Conservation (phyloP, 2,888 invertebrate species). For the Orchestes rusci region DNA sequence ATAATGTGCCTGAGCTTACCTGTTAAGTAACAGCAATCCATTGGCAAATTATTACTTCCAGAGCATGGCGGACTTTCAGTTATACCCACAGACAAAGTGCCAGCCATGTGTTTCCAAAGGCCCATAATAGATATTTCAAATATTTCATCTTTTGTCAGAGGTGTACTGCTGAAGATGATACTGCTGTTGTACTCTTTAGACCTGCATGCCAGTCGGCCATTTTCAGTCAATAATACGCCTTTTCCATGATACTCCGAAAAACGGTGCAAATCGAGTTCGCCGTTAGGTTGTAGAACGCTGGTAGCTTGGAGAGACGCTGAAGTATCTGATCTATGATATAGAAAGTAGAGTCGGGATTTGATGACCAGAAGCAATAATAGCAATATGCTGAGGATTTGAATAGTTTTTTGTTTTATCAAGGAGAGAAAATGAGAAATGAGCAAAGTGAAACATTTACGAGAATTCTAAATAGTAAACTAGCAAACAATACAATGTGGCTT, state of each 20-base stretch:
- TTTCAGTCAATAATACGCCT: slow-evolving; percentile 61
- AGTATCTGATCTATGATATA: slow-evolving; percentile 36
- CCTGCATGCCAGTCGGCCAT: slow-evolving; percentile 48
- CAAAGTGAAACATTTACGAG: too few relatives aligned
- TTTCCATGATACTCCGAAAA: slow-evolving; percentile 63
- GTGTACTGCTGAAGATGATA: slow-evolving; percentile 65
- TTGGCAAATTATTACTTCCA: slow-evolving; percentile 57
- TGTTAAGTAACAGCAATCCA: slow-evolving; percentile 62
- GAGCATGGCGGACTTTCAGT: slow-evolving; percentile 55
- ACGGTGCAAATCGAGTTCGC: slow-evolving; percentile 40
- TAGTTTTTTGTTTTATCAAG: too few relatives aligned
- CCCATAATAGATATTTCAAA: slow-evolving; percentile 70
- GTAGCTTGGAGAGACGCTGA: slow-evolving; percentile 40
- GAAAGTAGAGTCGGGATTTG: neutral
- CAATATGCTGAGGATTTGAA: too few relatives aligned
- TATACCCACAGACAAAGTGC: slow-evolving; percentile 68
- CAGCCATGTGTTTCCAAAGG: slow-evolving; percentile 58
- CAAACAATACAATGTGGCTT: too few relatives aligned
- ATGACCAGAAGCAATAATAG: neutral
- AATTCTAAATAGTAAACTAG: too few relatives aligned
- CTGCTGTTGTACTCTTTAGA: slow-evolving; percentile 46
- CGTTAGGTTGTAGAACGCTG: slow-evolving; percentile 35
- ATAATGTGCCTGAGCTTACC: too few relatives aligned
- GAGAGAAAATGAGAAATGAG: too few relatives aligned
- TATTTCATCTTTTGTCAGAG: slow-evolving; percentile 66